Conservation (phyloP, 2,113 vertebrate genomes). For the Nymphicus hollandicus region DNA sequence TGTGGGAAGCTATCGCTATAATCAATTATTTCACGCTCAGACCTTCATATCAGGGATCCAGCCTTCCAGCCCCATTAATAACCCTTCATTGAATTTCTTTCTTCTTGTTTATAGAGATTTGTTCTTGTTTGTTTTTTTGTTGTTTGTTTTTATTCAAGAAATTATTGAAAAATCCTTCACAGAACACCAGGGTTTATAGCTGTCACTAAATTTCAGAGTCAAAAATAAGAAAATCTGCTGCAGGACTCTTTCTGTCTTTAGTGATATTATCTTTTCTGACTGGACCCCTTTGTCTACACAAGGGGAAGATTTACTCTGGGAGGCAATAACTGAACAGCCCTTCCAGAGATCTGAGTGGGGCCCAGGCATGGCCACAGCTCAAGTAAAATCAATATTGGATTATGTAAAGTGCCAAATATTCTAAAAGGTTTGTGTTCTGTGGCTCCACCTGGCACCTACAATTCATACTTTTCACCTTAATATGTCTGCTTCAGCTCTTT, state of each 20-base stretch:
- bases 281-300: not conserved
- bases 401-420: not conserved
- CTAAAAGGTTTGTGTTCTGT: not conserved
- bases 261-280: not conserved
- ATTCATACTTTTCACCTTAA: not conserved
- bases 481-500: not conserved
- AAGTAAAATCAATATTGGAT: not conserved
- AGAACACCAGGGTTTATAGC: not conserved
- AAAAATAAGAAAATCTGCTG: not conserved
- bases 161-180: not conserved
- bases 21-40: not conserved
- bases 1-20: not conserved
- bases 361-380: accelerated
- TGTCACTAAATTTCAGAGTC: not conserved
- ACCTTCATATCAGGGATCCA: not conserved
- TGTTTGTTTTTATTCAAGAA: not conserved
- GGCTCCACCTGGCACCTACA: not conserved
- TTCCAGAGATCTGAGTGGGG: not conserved
- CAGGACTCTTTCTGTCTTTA: not conserved
- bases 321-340: not conserved
- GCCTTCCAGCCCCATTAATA: not conserved
- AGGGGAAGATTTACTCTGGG: not conserved
- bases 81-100: not conserved
- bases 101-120: not conserved
- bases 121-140: not conserved